These are phyloP conservation scores for Datnioides undecimradiatus DNA, from an alignment of 2,113 vertebrate species.

Conservation along the genomic window DNA sequence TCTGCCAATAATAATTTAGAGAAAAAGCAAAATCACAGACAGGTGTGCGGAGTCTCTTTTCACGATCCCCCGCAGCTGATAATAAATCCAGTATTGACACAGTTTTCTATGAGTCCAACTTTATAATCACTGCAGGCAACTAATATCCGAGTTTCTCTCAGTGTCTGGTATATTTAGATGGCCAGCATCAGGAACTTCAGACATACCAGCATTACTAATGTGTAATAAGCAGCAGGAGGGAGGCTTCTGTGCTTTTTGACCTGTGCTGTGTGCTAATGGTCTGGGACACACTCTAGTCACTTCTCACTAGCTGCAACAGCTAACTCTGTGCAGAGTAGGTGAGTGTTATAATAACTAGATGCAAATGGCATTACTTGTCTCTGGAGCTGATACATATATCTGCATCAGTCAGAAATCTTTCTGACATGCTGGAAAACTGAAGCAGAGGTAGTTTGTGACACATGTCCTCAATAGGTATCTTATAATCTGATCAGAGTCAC, in stretches of 20 bases:
- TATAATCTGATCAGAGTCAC: not conserved
- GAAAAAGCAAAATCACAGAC: not conserved
- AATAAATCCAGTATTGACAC: slow-evolving; percentile 1
- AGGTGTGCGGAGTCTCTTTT: not conserved
- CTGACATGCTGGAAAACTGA: not conserved
- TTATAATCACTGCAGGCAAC: not conserved
- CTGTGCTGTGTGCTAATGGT: not conserved
- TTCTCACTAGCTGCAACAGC: not conserved
- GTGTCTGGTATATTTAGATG: not conserved
- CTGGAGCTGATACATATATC: not conserved
- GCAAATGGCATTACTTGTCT: too few species aligned
- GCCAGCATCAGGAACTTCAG: not conserved
- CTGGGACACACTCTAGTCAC: not conserved
- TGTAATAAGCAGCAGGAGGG: not conserved
- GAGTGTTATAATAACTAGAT: too few species aligned
- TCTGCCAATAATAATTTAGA: not conserved
- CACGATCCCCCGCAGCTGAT: slow-evolving; percentile 2
- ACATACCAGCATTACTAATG: not conserved
- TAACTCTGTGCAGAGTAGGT: not conserved
- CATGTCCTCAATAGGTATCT: not conserved
- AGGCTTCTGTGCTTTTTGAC: not conserved
- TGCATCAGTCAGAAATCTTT: not conserved
- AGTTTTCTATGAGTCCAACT: not conserved
- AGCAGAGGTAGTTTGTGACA: too few species aligned
- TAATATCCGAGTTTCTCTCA: not conserved